Base-by-base conservation (phyloP, 2,113 vertebrate genomes). In the Poeciliopsis retropinna region DNA sequence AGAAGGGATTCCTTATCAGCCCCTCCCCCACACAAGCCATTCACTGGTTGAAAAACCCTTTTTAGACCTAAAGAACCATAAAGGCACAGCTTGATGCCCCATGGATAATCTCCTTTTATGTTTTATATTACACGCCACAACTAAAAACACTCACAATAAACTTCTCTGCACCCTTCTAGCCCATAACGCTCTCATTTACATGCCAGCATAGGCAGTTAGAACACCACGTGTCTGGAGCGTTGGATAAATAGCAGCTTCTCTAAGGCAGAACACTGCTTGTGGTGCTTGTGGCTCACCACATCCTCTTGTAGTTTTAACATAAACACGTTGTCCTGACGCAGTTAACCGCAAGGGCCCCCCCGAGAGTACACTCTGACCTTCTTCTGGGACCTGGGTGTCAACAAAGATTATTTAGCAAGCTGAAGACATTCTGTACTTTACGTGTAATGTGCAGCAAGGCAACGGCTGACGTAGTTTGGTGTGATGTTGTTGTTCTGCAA, bases 251-350 rank as follows among this genome's bases (percentile, higher is more conserved):
- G 79, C 88, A 85, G 86, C 83, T 76, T 75, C 76, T 60, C 79
- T 69, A 76, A 63, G 78, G 81, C 79, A 76, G 79, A 81, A 69
- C 73, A 39, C 79, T 54, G 73, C 80, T 78, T 41, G 57, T 41
- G 77, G 81, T 76, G 83, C 79, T 78, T 82, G 91, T 13, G 91
- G 91, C 71, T 87, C 70, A 81, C 92, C 92, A 91, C 92, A 88
- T 92, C 92, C 91, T 90, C 86, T 90, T 90, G 91, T 93, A 89
- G 87, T 92, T 92, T 65, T 86, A 89, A 84, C 88, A 88, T 91
- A 91, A 92, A 93, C 91, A 93, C 81, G 41, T 89, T 88, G 89
- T 92, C 89, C 85, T 92, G 87, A 83, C 86, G 88, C 81, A 66
- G 63, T 76, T 51, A 85, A 87, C 90, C 87, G 19, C 86, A 74